phyloP scores from a whole-genome alignment of 2,797 vertebrate species.

The Carduelis carduelis region DNA sequence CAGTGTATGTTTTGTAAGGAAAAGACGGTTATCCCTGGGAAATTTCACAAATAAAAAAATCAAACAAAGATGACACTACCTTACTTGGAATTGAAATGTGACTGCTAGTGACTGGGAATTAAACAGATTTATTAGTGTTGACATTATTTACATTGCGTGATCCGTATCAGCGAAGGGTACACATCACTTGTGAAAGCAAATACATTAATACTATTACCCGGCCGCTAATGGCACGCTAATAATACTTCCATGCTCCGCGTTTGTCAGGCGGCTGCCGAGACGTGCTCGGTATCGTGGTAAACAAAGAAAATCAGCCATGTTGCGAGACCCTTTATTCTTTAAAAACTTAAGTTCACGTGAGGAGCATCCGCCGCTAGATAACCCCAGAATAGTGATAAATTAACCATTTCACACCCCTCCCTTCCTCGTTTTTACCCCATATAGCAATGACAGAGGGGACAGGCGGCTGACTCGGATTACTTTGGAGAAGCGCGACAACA shows the following conservation, averaged over 20 bases:
- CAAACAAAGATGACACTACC: not conserved
- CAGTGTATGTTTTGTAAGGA: not conserved
- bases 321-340: not conserved
- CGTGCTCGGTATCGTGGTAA: not conserved
- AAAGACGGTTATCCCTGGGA: not conserved
- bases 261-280: not conserved
- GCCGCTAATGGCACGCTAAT: not conserved
- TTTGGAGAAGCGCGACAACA: not conserved
- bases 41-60: not conserved
- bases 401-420: not conserved
- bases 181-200: not conserved
- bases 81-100: not conserved
- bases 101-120: not conserved
- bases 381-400: not conserved
- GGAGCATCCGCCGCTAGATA: not conserved
- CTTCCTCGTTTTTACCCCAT: not conserved
- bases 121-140: not conserved
- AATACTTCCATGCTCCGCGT: not conserved
- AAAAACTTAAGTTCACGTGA: not conserved
- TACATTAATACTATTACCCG: not conserved
- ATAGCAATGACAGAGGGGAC: not conserved
- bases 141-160: not conserved
- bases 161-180: not conserved
- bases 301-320: constrained; percentile 36
- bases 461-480: not conserved